A percentile compares a stretch with the other conserved stretches of the same genome.
Conservation (phyloP, 2,113 vertebrate species). For the Tautogolabrus adspersus region DNA sequence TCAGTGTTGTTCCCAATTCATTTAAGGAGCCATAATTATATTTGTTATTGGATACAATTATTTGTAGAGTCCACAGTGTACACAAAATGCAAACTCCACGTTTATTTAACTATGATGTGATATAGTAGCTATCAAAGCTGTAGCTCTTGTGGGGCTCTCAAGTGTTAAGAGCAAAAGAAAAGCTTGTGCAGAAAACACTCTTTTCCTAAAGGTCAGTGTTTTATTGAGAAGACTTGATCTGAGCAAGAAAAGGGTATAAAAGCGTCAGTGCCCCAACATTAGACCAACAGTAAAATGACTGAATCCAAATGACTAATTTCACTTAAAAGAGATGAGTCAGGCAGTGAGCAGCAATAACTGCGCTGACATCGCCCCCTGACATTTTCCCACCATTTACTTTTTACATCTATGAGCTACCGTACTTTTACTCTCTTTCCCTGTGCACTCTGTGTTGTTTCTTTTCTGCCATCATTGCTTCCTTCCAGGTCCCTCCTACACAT, state of each 20-base stretch:
- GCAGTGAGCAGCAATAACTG: conserved; percentile 58
- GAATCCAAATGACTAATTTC: conserved; percentile 66
- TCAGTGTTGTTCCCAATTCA: conserved; percentile 41
- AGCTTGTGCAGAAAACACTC: conserved; percentile 9
- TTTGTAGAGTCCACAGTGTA: conserved; percentile 1
- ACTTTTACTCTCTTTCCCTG: conserved; percentile 26
- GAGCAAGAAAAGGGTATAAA: conserved; percentile 53
- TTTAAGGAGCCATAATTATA: conserved; percentile 30
- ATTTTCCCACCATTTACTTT: conserved; percentile 71
- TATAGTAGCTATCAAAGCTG: background rate
- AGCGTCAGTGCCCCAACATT: conserved; percentile 42
- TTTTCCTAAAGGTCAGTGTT: conserved; percentile 51
- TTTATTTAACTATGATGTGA: background rate
- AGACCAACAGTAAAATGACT: conserved; percentile 63
- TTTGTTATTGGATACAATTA: conserved; percentile 38
- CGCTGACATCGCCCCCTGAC: conserved; percentile 59
- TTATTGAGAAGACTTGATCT: conserved; percentile 60
- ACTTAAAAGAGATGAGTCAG: conserved; percentile 68
- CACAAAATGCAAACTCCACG: conserved; percentile 2
- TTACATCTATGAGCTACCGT: conserved; percentile 63
- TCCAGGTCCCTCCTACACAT: conserved; percentile 54
- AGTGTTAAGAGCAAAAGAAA: background rate
- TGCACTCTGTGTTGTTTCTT: background rate
- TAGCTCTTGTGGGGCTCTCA: background rate
- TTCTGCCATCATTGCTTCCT: conserved; percentile 34